Evolutionary conservation across 2,888 invertebrate genomes (phyloP), one percentile per base, ranked within the genome.

Genomic region (Hedya salicella): DNA sequence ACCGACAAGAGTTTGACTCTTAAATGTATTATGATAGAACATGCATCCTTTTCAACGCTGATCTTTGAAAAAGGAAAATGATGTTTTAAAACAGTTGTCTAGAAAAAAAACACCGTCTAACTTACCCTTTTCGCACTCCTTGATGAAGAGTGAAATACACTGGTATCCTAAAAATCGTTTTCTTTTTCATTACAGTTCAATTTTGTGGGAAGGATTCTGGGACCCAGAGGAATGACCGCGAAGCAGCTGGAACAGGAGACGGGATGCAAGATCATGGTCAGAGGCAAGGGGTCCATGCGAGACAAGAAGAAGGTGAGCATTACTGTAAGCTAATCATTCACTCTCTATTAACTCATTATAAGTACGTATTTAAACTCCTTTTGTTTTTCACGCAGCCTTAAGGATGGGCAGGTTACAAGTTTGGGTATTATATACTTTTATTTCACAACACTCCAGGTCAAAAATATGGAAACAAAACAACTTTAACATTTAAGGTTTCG

Each of bases 191-290:
- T 97, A 70, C 96, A 99, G 99, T 99, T 99, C 93, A 99, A 99
- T 94, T 99, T 99, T 93, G 99, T 99, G 82, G 99, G 99, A 83
- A 95, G 99, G 93, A 99, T 99, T 93, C 94, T 99, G 85, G 99
- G 99, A 61, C 99, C 99, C 74, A 95, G 99, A 80, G 99, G 99
- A 77, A 99, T 99, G 99, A 99, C 99, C 75, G 99, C 99, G 62
- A 99, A 99, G 93, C 99, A 99, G 94, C 93, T 99, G 89, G 99
- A 99, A 93, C 98, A 99, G 93, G 99, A 99, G 94, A 99, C 99
- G 80, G 99, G 99, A 78, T 99, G 99, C 94, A 99, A 99, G 95
- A 99, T 99, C 85, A 99, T 99, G 99, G 99, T 99, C 83, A 95
- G 99, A 94, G 99, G 99, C 87, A 98, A 98, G 93, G 99, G 99